phyloP scores from a whole-genome alignment of 2,113 vertebrate genomes.

The Calcarius ornatus region DNA sequence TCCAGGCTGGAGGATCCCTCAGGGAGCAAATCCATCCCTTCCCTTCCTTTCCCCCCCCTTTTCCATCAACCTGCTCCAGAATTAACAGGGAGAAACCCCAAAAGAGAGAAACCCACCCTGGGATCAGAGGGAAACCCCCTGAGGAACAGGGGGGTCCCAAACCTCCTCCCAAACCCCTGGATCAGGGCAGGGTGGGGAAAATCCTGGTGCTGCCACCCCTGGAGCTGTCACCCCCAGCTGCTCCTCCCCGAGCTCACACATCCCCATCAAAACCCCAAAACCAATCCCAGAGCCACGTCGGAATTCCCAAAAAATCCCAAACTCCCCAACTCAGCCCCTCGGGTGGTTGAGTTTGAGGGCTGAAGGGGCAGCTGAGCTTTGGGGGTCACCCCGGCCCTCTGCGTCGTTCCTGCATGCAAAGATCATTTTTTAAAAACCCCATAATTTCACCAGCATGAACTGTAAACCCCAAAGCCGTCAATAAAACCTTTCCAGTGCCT shows the following conservation, averaged over 20 bases:
- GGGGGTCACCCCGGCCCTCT: background rate
- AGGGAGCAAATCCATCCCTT: background rate
- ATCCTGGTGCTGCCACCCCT: background rate
- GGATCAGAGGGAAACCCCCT: background rate
- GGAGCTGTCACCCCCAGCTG: rapidly evolving
- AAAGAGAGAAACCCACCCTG: background rate
- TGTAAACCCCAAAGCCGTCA: constrained; percentile 31
- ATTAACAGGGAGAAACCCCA: background rate
- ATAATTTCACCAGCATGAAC: constrained; percentile 37
- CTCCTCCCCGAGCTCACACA: background rate
- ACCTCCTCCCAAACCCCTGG: background rate
- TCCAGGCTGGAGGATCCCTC: background rate
- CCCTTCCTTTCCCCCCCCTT: rapidly evolving
- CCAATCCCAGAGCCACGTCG: rapidly evolving
- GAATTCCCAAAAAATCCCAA: background rate
- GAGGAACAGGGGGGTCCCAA: background rate
- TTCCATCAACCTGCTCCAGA: background rate
- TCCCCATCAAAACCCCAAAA: background rate
- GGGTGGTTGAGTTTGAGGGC: background rate
- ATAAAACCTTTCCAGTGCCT: constrained; percentile 70
- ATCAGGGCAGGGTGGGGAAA: background rate
- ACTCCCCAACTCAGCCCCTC: background rate
- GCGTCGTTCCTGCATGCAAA: constrained; percentile 55
- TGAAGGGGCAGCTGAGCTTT: background rate
- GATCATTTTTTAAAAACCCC: background rate